Base-by-base conservation (phyloP, 92 coral and sea anemone species). In the Porites lobata region DNA sequence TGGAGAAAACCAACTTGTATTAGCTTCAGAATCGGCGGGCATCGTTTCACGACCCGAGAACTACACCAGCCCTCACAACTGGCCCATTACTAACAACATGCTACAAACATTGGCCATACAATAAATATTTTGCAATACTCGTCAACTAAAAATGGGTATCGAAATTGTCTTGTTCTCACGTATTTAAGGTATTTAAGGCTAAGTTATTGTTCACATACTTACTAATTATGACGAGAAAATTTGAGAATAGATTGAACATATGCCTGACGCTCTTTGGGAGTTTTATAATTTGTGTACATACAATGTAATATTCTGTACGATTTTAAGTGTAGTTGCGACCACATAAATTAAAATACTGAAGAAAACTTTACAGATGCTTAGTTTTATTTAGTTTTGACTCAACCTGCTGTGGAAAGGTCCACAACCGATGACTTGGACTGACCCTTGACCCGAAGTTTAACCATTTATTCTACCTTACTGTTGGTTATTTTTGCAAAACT, bases 61-160 rank as follows among this genome's bases (percentile, higher is more conserved):
- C 86, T 95, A 95, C 83, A 93, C 93, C 2, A 91, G 91, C 58
- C 95, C 98, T 10, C 90, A 83, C 50, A 85, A 85, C 69, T 98
- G 99, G 99, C 98, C 98, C 21, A 86, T 98, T 75, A 88, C 98
- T 15, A 96, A 94, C 83, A 93, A 84, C 67, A 98, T 98, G 98
- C 92, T 98, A 7, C 93, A 92, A 53, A 83, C 98, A 11, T 80
- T 95, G 70, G 90, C 92, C 84, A 91, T 94, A 66, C 98, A 93
- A 73, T 91, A 52, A 71, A 9, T 43, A 18, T 18, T 57, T 52
- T 17, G 15, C 52, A 6, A 9, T 10, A 20, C 20, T 13, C 71
- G 20, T n/a, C 14, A 9, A n/a, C 38, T 66, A 20, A 1, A 66
- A 66, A 66, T 9, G 22, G 20, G 0, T 17, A 15, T 20, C 66